Percentiles rank a stretch among this genome's conserved stretches.
phyloP scores from a whole-genome alignment of 2,113 vertebrate species.

The Paratilapia polleni region DNA sequence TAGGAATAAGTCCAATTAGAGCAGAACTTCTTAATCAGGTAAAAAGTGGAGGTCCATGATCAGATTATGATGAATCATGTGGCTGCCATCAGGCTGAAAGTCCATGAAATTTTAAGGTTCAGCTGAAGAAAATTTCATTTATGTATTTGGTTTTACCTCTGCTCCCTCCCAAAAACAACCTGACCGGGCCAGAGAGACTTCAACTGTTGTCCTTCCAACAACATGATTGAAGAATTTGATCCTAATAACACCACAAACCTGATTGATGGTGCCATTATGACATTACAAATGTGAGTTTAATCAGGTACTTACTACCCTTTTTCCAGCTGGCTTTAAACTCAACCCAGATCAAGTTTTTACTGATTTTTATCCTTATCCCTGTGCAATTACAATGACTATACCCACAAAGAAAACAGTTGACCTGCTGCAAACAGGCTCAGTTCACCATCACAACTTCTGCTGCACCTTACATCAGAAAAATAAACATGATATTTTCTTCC shows the following conservation, averaged over 20 bases:
- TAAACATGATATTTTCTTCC: not conserved
- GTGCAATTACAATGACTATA: not conserved
- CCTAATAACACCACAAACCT: not conserved
- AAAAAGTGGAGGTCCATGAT: slow-evolving; percentile 28
- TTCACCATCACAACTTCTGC: not conserved
- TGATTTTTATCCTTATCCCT: not conserved
- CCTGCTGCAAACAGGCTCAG: not conserved
- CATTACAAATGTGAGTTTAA: not conserved
- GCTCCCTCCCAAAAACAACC: not conserved
- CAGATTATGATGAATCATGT: slow-evolving; percentile 31
- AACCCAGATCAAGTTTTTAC: not conserved
- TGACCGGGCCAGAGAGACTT: not conserved
- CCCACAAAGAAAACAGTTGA: no score
- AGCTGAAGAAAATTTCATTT: slow-evolving; percentile 4
- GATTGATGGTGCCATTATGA: not conserved
- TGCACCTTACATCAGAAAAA: not conserved
- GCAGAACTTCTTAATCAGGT: slow-evolving; percentile 22
- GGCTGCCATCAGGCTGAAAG: slow-evolving; percentile 15
- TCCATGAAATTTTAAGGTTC: not conserved
- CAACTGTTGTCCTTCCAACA: not conserved
- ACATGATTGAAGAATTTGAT: not conserved
- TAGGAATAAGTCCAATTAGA: slow-evolving; percentile 21
- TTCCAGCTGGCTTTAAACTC: not conserved
- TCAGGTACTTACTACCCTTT: not conserved
- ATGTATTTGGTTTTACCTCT: not conserved